These are phyloP conservation scores for Xanthia icteritia DNA, from an alignment of 2,888 invertebrate genomes.

Conservation along the genomic window DNA sequence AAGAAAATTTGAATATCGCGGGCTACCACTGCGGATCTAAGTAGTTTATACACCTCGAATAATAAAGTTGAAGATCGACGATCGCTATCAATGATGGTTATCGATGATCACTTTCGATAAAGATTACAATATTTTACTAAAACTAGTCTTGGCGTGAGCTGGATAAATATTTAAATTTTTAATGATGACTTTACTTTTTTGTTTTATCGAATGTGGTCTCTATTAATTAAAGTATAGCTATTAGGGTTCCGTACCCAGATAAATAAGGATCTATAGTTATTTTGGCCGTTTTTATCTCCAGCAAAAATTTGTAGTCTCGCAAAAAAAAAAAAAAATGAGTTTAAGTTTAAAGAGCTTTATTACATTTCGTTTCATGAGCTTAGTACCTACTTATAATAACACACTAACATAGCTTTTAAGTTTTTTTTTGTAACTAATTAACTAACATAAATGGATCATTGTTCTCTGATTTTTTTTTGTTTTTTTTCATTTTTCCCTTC, in stretches of 20 bases:
- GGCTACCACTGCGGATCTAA: too few relatives aligned
- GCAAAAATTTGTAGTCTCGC: background rate
- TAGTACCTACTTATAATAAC: too few relatives aligned
- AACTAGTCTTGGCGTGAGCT: constrained; percentile 49
- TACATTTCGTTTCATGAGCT: too few relatives aligned
- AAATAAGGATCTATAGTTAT: background rate
- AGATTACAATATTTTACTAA: constrained; percentile 51
- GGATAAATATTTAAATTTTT: constrained; percentile 54
- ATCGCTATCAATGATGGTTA: constrained; percentile 43
- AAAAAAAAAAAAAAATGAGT: background rate
- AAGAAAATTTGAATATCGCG: too few relatives aligned
- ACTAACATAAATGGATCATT: too few relatives aligned
- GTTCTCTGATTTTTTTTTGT: too few relatives aligned
- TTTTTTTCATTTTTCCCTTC: too few relatives aligned
- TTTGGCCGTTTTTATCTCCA: background rate
- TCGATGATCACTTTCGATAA: constrained; percentile 53
- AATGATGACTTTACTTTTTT: constrained; percentile 45
- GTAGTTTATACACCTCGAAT: too few relatives aligned
- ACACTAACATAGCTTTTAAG: too few relatives aligned
- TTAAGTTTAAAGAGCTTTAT: too few relatives aligned
- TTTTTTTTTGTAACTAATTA: too few relatives aligned
- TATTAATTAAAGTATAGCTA: constrained; percentile 26
- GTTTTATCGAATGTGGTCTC: constrained; percentile 40
- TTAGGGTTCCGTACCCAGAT: constrained; percentile 13
- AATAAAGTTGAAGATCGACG: constrained; percentile 53